Evolutionary conservation across 2,797 vertebrate genomes (phyloP).

Genomic region (Pseudotriccus pelzelni): DNA sequence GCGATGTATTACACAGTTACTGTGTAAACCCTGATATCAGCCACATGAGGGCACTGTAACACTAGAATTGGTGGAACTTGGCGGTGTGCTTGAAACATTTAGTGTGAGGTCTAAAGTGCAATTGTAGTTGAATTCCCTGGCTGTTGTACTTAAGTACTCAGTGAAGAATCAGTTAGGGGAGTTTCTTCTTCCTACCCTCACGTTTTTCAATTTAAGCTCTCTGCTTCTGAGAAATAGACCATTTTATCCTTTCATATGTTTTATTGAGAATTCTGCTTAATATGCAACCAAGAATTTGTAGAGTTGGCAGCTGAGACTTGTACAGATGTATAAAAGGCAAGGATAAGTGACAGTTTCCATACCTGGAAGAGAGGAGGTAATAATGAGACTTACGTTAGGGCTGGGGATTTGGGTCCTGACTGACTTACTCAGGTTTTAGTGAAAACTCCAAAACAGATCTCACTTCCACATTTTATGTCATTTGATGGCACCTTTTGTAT

Average conservation of each 20-base stretch:
- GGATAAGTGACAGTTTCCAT: neutral
- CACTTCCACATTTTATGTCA: neutral
- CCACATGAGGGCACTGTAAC: conserved; percentile 68
- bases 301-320: neutral
- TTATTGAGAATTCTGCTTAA: neutral
- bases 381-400: neutral
- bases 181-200: neutral
- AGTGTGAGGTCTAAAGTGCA: neutral
- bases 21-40: neutral
- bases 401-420: neutral
- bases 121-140: neutral
- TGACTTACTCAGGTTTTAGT: neutral
- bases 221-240: neutral
- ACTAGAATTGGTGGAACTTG: neutral
- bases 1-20: rapidly evolving
- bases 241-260: neutral
- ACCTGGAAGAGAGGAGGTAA: neutral
- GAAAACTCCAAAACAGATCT: neutral
- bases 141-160: neutral
- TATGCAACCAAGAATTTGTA: neutral
- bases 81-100: neutral
- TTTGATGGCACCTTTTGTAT: neutral
- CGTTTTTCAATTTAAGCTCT: neutral
- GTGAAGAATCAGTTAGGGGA: neutral
- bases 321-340: neutral